Evolutionary conservation across 23 tunicate genomes (phyloP), one percentile per base, ranked within the genome.

Genomic region (Clavelina lepadiformis): DNA sequence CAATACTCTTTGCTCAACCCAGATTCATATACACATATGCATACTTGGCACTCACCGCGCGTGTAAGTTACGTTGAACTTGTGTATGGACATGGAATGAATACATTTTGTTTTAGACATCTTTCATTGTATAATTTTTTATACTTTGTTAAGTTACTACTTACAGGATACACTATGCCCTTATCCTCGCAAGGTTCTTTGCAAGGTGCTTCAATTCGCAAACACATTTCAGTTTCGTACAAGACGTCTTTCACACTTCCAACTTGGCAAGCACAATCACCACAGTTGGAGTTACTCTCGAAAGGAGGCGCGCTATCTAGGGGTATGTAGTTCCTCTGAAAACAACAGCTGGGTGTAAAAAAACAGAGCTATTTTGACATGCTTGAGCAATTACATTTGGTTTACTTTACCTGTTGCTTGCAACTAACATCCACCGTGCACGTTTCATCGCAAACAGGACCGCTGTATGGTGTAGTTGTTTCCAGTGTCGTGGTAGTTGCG

Each of bases 151-250:
- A 13, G 8, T 55, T 18, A 13, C n/a, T n/a, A 41, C 59, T 72
- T 35, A 75, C 97, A 71, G 52, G 67, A 28, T 80, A 57, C 19
- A 28, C 54, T 21, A 31, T 33, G 28, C 51, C 79, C 19, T 63
- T 79, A 22, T 75, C 83, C 31, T 11, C 33, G 57, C 97, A 89
- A 27, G 83, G 77, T 70, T 81, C 83, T 15, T 56, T 80, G 35
- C 97, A 89, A 7, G 80, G 84, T 41, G 74, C 67, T 26, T 52
- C 83, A 53, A 74, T 64, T 28, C 35, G 50, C 66, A 89, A 28
- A 51, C 97, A 89, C 97, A 75, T 74, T 64, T 79, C 81, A 21
- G 97, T 75, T 20, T 60, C 72, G 89, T 89, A 89, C 77, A 89
- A 32, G 13, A 46, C 29, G 44, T 89, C 97, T 32, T 71, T 63